phyloP scores from a whole-genome alignment of 2,888 invertebrate genomes.

The Trichopria drosophilae region DNA sequence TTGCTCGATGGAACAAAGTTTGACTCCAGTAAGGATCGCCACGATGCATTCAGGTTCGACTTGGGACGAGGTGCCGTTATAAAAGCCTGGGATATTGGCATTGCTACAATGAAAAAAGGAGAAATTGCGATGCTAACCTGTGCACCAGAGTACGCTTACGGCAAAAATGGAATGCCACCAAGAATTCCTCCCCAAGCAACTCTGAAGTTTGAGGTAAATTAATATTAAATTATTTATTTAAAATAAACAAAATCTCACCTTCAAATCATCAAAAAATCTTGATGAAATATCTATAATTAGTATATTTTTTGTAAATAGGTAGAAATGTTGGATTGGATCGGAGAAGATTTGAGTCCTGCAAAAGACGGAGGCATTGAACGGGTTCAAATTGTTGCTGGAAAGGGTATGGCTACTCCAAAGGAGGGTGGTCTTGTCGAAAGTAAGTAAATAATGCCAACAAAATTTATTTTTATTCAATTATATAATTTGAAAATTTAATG shows the following conservation, averaged over 20 bases:
- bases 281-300: slow-evolving; percentile 6
- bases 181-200: slow-evolving; percentile 87
- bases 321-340: slow-evolving; percentile 84
- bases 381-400: slow-evolving; percentile 71
- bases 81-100: slow-evolving; percentile 92
- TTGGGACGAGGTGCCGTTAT: slow-evolving; percentile 86
- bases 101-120: slow-evolving; percentile 90
- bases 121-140: slow-evolving; percentile 84
- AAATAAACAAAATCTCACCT: neutral
- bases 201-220: slow-evolving; percentile 80
- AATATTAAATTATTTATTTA: slow-evolving; percentile 8
- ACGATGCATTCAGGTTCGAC: slow-evolving; percentile 82
- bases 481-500: neutral
- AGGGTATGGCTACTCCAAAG: slow-evolving; percentile 73
- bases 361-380: slow-evolving; percentile 83
- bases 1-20: slow-evolving; percentile 86
- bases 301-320: slow-evolving; percentile 62
- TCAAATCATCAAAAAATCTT: slow-evolving; percentile 10
- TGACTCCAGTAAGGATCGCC: slow-evolving; percentile 85
- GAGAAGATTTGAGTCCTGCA: slow-evolving; percentile 84
- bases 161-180: slow-evolving; percentile 79
- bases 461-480: neutral
- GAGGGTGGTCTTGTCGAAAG: slow-evolving; percentile 83
- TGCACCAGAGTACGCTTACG: slow-evolving; percentile 89
- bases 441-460: slow-evolving; percentile 57